Evolutionary conservation across 1,140 invertebrate species (phyloP).

Genomic region (Magallana gigas): DNA sequence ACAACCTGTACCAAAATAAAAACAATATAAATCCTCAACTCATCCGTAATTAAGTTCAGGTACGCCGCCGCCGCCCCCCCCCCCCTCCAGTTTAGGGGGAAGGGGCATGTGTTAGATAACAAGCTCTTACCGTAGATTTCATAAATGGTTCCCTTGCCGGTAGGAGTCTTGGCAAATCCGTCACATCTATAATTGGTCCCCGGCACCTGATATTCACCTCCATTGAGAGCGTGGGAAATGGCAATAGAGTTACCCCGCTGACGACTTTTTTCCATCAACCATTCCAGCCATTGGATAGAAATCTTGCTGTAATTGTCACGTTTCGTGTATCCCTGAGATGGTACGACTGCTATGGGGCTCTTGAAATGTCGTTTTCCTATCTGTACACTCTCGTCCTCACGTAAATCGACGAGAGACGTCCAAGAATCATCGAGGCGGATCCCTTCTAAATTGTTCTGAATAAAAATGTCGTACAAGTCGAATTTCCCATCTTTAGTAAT

Average conservation of each 20-base stretch:
- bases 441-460: background rate
- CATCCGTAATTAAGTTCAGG: too few relatives aligned
- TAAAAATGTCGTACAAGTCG: background rate
- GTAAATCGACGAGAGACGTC: background rate
- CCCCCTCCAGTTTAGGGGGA: constrained; percentile 10
- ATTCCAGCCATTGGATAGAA: constrained; percentile 53
- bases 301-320: constrained; percentile 48
- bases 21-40: too few relatives aligned
- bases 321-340: constrained; percentile 42
- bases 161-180: background rate
- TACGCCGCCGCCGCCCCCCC: constrained; percentile 33
- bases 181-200: constrained; percentile 47
- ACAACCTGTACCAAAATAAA: constrained; percentile 29
- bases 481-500: background rate
- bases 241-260: constrained; percentile 22
- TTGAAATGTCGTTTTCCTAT: constrained; percentile 27
- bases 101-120: background rate
- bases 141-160: constrained; percentile 42
- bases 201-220: constrained; percentile 44
- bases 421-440: background rate
- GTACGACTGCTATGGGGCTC: constrained; percentile 45
- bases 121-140: constrained; percentile 41
- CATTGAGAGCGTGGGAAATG: constrained; percentile 51
- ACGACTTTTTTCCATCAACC: constrained; percentile 40
- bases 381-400: constrained; percentile 7